phyloP scores from a whole-genome alignment of 2,888 invertebrate genomes.

The Lasioglossum marginatum region DNA sequence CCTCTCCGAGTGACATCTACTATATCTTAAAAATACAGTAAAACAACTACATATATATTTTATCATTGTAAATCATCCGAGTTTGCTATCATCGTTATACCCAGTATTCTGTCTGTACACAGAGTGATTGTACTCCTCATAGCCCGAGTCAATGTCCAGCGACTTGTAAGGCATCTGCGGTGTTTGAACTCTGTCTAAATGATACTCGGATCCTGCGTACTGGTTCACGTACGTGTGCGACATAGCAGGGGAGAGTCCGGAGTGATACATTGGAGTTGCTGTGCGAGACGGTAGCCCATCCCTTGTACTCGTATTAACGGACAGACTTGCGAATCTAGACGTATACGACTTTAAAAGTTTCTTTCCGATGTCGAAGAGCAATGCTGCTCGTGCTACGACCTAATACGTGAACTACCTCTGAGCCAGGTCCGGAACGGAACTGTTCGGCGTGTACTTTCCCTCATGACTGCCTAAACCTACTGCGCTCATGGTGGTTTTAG shows the following conservation, averaged over 20 bases:
- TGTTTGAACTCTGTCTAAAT: constrained; percentile 85
- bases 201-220: constrained; percentile 86
- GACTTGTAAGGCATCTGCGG: constrained; percentile 82
- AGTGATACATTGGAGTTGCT: constrained; percentile 82
- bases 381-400: not conserved
- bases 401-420: constrained; percentile 84
- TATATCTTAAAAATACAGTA: constrained; percentile 69
- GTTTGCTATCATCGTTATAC: constrained; percentile 59
- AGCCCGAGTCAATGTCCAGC: constrained; percentile 80
- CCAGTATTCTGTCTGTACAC: constrained; percentile 80
- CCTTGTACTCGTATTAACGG: constrained; percentile 84
- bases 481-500: constrained; percentile 88
- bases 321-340: constrained; percentile 89
- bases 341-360: not conserved
- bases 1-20: constrained; percentile 80
- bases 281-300: constrained; percentile 80
- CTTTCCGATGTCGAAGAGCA: not conserved
- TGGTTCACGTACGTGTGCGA: constrained; percentile 87
- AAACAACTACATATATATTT: constrained; percentile 19
- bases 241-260: constrained; percentile 84
- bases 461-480: constrained; percentile 91
- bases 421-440: constrained; percentile 87
- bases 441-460: constrained; percentile 92
- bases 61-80: not conserved
- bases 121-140: constrained; percentile 81